These are phyloP conservation scores for Neoitamus cyanurus DNA, from an alignment of 2,888 invertebrate species.

Conservation along the genomic window DNA sequence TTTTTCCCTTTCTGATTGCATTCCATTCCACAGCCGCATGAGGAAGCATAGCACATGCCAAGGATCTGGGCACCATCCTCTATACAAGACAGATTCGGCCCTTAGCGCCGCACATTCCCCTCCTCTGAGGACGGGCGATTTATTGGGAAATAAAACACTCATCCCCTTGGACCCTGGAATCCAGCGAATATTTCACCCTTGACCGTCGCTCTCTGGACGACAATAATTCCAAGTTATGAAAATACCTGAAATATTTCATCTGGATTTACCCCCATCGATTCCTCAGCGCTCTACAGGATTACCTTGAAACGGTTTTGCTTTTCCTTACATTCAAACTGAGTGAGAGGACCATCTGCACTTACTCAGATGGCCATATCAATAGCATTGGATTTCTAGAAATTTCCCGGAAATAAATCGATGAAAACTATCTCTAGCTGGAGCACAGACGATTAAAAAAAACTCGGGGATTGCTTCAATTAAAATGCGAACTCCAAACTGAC, in stretches of 20 bases:
- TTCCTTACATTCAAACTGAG: neutral
- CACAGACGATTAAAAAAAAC: too few species aligned
- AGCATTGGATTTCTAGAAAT: too few species aligned
- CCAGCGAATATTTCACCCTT: constrained; percentile 26
- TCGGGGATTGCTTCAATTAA: too few species aligned
- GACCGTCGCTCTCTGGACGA: constrained; percentile 18
- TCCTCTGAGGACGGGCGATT: constrained; percentile 5
- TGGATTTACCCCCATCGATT: neutral
- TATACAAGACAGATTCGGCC: constrained; percentile 5
- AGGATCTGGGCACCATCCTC: neutral
- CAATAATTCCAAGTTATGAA: constrained; percentile 26
- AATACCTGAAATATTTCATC: constrained; percentile 31
- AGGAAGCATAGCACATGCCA: constrained; percentile 1
- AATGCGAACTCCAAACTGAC: too few species aligned
- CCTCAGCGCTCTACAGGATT: neutral
- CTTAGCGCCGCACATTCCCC: neutral
- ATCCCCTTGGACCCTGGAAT: neutral
- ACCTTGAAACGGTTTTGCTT: neutral
- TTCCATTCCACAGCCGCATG: constrained; percentile 9
- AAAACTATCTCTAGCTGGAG: too few species aligned
- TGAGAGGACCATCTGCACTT: neutral
- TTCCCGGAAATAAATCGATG: too few species aligned
- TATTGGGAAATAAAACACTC: constrained; percentile 30
- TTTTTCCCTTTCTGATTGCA: constrained; percentile 1
- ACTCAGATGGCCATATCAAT: neutral